Conservation (phyloP, 2,888 invertebrate genomes). For the Gasteruption jaculator region DNA sequence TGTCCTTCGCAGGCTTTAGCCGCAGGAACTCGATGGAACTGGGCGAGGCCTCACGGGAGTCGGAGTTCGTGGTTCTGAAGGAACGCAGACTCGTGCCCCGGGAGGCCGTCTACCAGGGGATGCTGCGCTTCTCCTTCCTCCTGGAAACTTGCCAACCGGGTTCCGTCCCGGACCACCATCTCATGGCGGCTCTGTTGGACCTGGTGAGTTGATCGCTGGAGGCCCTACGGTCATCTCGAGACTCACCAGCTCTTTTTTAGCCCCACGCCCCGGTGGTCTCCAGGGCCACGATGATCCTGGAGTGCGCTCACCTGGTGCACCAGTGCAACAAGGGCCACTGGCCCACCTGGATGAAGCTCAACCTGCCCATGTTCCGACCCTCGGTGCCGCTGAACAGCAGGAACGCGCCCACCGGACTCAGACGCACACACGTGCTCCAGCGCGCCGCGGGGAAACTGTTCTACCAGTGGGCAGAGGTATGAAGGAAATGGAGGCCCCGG, state of each 20-base stretch:
- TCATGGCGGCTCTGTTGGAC: conserved; percentile 90
- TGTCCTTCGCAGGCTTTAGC: conserved; percentile 59
- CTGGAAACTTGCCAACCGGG: conserved; percentile 96
- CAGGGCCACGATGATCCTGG: conserved; percentile 85
- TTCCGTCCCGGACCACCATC: conserved; percentile 90
- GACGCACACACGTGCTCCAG: conserved; percentile 71
- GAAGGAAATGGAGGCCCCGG: too few species aligned
- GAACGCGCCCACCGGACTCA: conserved; percentile 57
- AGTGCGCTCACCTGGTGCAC: conserved; percentile 95
- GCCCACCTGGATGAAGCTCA: conserved; percentile 97
- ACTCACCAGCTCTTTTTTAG: conserved; percentile 51
- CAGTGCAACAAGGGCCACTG: conserved; percentile 97
- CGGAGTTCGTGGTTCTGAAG: conserved; percentile 83
- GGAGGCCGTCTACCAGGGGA: conserved; percentile 78
- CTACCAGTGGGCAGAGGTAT: conserved; percentile 94
- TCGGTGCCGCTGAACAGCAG: conserved; percentile 60
- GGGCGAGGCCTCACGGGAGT: conserved; percentile 74
- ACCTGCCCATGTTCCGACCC: conserved; percentile 69
- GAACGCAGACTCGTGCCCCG: conserved; percentile 81
- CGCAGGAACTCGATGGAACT: conserved; percentile 80
- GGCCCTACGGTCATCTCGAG: too few species aligned
- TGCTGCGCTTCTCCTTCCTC: conserved; percentile 84
- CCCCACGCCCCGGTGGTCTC: conserved; percentile 93
- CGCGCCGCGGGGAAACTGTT: conserved; percentile 94
- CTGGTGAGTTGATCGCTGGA: too few species aligned